phyloP scores from a whole-genome alignment of 2,888 invertebrate species.

The Drosophila villosipedis region DNA sequence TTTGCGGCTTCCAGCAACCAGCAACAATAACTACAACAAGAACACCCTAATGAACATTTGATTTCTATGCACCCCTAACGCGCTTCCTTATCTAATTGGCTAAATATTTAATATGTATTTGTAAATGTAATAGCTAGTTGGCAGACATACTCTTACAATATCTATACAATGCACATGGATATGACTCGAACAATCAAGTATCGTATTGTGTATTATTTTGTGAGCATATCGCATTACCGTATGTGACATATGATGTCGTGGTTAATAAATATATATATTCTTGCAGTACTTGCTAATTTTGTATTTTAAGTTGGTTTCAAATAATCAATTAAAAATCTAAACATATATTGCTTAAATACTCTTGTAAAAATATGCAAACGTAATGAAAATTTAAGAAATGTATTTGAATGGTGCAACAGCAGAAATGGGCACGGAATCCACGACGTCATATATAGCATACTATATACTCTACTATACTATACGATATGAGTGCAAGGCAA shows the following conservation, averaged over 20 bases:
- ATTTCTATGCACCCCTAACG: slow-evolving; percentile 67
- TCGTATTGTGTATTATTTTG: slow-evolving; percentile 43
- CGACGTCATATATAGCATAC: slow-evolving; percentile 83
- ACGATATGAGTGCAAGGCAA: slow-evolving; percentile 15
- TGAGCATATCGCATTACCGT: slow-evolving; percentile 61
- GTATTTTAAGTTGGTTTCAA: slow-evolving; percentile 53
- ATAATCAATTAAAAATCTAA: slow-evolving; percentile 30
- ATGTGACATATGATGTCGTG: slow-evolving; percentile 85
- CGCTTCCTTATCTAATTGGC: slow-evolving; percentile 54
- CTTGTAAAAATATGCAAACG: slow-evolving; percentile 81
- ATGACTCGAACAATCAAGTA: slow-evolving; percentile 28
- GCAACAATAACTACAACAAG: slow-evolving; percentile 34
- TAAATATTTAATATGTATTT: slow-evolving; percentile 26
- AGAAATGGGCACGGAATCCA: slow-evolving; percentile 72
- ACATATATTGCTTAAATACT: slow-evolving; percentile 67
- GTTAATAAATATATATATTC: slow-evolving; percentile 54
- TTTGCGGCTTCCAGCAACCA: slow-evolving; percentile 61
- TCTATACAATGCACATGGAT: slow-evolving; percentile 30
- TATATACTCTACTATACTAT: slow-evolving; percentile 17
- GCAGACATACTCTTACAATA: slow-evolving; percentile 33
- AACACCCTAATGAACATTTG: slow-evolving; percentile 59
- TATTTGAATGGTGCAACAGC: slow-evolving; percentile 38
- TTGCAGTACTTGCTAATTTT: slow-evolving; percentile 68
- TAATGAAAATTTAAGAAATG: slow-evolving; percentile 48
- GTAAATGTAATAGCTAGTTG: slow-evolving; percentile 53